A percentile compares a stretch with the other conserved stretches of the same genome.
Evolutionary conservation across 2,797 vertebrate genomes (phyloP).

Genomic region (Steatocranus sp.): DNA sequence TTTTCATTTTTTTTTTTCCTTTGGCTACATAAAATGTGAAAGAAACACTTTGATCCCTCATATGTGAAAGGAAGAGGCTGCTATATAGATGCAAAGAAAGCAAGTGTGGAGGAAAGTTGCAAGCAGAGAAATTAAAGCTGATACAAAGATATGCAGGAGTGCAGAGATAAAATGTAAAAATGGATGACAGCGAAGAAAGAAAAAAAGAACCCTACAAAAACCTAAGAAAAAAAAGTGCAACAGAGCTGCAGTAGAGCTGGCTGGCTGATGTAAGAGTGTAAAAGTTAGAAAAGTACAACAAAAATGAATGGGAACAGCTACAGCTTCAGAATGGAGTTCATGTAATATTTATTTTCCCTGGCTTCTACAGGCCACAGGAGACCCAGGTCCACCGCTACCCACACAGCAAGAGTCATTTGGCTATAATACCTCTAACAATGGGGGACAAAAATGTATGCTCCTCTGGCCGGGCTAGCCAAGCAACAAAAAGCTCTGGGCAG

Average conservation of each 20-base stretch:
- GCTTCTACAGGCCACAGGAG: slow-evolving; percentile 11
- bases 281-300: slow-evolving; percentile 15
- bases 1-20: slow-evolving; percentile 34
- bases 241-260: neutral
- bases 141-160: neutral
- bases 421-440: slow-evolving; percentile 22
- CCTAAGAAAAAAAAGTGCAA: neutral
- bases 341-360: slow-evolving; percentile 47
- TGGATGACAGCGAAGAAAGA: neutral
- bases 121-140: neutral
- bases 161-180: neutral
- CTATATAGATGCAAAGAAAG: neutral
- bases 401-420: slow-evolving; percentile 23
- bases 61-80: slow-evolving; percentile 19
- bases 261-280: slow-evolving; percentile 28
- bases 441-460: neutral
- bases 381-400: slow-evolving; percentile 14
- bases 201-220: neutral
- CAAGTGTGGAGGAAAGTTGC: neutral
- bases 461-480: neutral
- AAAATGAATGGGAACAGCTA: slow-evolving; percentile 18
- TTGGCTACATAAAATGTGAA: slow-evolving; percentile 45
- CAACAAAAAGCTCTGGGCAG: neutral
- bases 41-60: slow-evolving; percentile 44
- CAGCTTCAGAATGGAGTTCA: slow-evolving; percentile 13